A percentile compares a stretch with the other conserved stretches of the same genome.
These are phyloP conservation scores for Atherinosoma microstoma DNA, from an alignment of 2,797 vertebrate species.

Conservation along the genomic window DNA sequence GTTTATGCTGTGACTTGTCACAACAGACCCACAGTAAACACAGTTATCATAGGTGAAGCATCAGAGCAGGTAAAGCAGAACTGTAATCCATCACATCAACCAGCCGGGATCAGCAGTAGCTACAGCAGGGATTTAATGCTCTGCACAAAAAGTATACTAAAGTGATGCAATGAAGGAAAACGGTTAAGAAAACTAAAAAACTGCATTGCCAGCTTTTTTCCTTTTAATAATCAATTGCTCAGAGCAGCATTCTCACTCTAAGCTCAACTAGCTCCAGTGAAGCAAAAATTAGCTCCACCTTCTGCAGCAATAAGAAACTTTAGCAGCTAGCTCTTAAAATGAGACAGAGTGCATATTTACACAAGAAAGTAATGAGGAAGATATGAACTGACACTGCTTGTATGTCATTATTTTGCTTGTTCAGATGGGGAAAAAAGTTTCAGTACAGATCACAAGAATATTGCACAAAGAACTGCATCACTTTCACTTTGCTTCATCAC, in stretches of 20 bases:
- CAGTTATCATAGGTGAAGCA: conserved; percentile 13
- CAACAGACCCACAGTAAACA: conserved; percentile 3
- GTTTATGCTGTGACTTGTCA: conserved; percentile 7
- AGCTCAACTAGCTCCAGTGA: conserved; percentile 35
- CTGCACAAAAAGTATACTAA: conserved; percentile 9
- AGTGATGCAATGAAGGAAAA: conserved; percentile 26
- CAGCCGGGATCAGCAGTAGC: conserved; percentile 13
- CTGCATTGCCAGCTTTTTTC: conserved; percentile 33
- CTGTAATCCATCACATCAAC: conserved; percentile 27
- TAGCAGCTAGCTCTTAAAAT: conserved; percentile 2
- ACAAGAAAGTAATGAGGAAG: conserved; percentile 3
- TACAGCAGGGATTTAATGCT: conserved; percentile 15
- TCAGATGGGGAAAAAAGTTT: background rate
- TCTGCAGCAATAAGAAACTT: conserved; percentile 31
- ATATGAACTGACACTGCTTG: background rate
- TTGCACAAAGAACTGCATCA: background rate
- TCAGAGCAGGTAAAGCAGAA: conserved; percentile 12
- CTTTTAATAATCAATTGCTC: conserved; percentile 46
- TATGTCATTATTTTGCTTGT: background rate
- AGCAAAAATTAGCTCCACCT: conserved; percentile 30
- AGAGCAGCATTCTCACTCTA: conserved; percentile 32
- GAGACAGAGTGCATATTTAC: background rate
- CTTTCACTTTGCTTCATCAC: background rate
- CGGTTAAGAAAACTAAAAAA: conserved; percentile 30
- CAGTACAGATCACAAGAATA: background rate